Evolutionary conservation across 2,113 vertebrate genomes (phyloP).

Genomic region (Fulica atra): DNA sequence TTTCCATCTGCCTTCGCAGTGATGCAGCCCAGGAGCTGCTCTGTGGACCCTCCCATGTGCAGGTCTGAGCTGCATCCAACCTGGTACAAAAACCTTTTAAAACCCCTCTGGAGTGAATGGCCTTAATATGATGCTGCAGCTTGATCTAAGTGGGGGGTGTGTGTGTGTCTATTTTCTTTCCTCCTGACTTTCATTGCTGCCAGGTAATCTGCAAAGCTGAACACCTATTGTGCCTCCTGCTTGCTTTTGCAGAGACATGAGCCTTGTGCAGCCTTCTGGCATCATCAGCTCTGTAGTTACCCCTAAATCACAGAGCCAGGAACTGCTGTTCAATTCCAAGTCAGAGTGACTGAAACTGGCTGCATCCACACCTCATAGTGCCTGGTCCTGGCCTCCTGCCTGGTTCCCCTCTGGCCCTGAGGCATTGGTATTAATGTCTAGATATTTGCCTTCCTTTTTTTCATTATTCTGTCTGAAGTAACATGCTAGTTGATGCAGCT

Average conservation of each 20-base stretch:
- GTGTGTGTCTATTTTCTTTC: background rate
- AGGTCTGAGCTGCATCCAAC: background rate
- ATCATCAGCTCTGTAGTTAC: background rate
- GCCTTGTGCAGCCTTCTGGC: background rate
- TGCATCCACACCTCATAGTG: background rate
- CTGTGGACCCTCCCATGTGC: background rate
- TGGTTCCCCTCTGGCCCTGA: background rate
- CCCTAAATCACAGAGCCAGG: background rate
- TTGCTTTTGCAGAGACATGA: conserved; percentile 5
- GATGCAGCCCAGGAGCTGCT: background rate
- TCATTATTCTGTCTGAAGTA: background rate
- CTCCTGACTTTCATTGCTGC: background rate
- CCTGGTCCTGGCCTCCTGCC: background rate
- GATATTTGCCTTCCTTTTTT: background rate
- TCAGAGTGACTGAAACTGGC: background rate
- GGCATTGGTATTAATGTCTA: background rate
- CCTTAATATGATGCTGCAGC: background rate
- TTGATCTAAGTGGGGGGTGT: background rate
- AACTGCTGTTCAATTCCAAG: background rate
- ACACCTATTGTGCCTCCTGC: background rate
- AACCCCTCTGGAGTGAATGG: background rate
- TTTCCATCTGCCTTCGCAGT: background rate
- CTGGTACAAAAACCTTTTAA: background rate
- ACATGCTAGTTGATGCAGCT: background rate
- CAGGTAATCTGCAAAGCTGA: background rate